Percentiles rank a stretch among this genome's conserved stretches.
Evolutionary conservation across 2,888 invertebrate genomes (phyloP).

Genomic region (Spatulosminthurus flaviceps): DNA sequence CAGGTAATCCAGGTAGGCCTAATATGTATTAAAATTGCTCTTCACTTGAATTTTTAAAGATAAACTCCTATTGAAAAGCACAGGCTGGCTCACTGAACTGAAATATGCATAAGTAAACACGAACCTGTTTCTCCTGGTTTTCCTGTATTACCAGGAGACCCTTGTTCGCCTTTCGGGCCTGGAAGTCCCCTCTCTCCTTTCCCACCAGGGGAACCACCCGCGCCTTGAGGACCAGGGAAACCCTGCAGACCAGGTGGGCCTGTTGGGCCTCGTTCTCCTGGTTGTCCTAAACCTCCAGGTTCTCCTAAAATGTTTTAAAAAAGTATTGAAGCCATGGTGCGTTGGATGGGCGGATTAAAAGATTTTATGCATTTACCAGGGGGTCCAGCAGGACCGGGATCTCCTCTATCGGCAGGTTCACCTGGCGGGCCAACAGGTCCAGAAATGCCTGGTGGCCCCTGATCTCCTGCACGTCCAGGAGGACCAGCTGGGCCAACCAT

Average conservation of each 20-base stretch:
- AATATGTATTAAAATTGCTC: not conserved
- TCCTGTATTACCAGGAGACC: constrained; percentile 72
- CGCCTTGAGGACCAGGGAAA: constrained; percentile 73
- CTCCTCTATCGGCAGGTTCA: constrained; percentile 82
- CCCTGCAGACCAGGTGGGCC: constrained; percentile 76
- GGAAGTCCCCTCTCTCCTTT: constrained; percentile 79
- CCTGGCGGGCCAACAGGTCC: constrained; percentile 82
- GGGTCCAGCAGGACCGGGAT: constrained; percentile 77
- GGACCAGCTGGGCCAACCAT: constrained; percentile 80
- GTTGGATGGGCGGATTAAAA: not conserved
- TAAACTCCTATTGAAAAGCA: too few species aligned
- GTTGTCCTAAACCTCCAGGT: constrained; percentile 76
- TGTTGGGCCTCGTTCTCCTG: constrained; percentile 78
- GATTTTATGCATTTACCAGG: constrained; percentile 64
- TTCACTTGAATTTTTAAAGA: too few species aligned
- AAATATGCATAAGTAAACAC: too few species aligned
- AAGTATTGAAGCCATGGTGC: not conserved
- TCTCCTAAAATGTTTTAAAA: constrained; percentile 69
- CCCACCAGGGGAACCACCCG: constrained; percentile 73
- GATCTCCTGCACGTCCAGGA: constrained; percentile 77
- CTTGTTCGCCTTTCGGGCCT: constrained; percentile 80
- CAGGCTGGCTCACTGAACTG: too few species aligned
- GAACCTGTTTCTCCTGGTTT: constrained; percentile 71
- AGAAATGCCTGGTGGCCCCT: constrained; percentile 78
- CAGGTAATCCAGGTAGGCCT: constrained; percentile 73